These are phyloP conservation scores for Kobus ellipsiprymnus DNA, from an alignment of 2,113 vertebrate genomes.

Conservation along the genomic window DNA sequence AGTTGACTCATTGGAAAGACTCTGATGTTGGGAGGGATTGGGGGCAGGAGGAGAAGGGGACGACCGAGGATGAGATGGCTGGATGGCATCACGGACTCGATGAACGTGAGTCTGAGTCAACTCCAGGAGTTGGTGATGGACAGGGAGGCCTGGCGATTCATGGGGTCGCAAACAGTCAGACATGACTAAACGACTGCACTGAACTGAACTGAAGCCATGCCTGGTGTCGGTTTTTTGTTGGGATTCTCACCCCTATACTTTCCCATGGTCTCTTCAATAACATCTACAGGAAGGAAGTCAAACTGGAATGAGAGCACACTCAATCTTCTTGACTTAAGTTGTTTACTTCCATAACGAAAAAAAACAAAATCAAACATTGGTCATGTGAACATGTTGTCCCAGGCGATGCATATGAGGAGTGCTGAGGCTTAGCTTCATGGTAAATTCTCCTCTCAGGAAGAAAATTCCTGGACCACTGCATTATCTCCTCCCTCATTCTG, in stretches of 20 bases:
- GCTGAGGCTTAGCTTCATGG: neutral
- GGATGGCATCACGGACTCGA: too few species aligned
- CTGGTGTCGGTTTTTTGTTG: neutral
- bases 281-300: neutral
- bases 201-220: too few species aligned
- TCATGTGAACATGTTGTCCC: neutral
- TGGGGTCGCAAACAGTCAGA: too few species aligned
- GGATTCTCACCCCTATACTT: neutral
- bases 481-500: neutral
- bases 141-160: too few species aligned
- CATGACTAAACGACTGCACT: too few species aligned
- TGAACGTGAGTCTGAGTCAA: too few species aligned
- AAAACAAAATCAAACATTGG: neutral
- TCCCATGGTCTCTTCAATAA: neutral
- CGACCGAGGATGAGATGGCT: too few species aligned
- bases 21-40: too few species aligned
- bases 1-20: too few species aligned
- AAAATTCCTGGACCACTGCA: neutral
- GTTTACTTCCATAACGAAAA: neutral
- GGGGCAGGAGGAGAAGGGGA: too few species aligned
- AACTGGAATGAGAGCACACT: neutral
- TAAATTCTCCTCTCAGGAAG: neutral
- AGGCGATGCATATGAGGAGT: neutral
- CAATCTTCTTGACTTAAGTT: neutral
- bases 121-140: too few species aligned